These are phyloP conservation scores for Sycobia sp. DNA, from an alignment of 1,140 invertebrate genomes.

Conservation along the genomic window DNA sequence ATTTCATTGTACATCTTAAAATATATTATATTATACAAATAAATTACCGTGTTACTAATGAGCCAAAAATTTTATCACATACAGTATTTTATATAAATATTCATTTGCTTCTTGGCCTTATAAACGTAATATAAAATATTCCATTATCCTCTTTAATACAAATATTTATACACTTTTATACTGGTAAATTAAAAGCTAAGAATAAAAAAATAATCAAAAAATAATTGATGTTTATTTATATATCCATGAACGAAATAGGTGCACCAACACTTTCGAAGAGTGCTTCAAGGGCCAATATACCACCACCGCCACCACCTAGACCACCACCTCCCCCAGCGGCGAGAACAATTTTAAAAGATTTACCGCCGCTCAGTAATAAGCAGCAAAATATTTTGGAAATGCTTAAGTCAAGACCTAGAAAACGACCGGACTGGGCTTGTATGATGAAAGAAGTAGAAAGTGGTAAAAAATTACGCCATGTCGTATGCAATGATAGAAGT, in stretches of 20 bases:
- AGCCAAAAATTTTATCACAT: too few relatives aligned
- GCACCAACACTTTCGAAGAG: conserved; percentile 59
- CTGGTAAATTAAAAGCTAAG: too few relatives aligned
- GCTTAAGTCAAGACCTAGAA: conserved; percentile 74
- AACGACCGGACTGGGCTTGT: conserved; percentile 82
- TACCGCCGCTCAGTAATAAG: conserved; percentile 58
- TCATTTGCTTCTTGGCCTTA: too few relatives aligned
- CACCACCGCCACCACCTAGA: conserved; percentile 70
- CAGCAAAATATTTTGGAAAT: conserved; percentile 69
- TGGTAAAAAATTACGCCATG: conserved; percentile 77
- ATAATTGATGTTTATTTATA: too few relatives aligned
- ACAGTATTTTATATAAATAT: too few relatives aligned
- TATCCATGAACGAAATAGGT: conserved; percentile 41
- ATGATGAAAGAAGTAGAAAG: conserved; percentile 90
- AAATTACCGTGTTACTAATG: too few relatives aligned
- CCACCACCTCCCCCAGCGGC: conserved; percentile 73
- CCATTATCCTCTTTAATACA: too few relatives aligned
- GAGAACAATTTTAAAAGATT: conserved; percentile 56
- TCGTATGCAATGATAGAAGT: conserved; percentile 82
- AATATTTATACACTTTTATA: too few relatives aligned
- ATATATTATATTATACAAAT: too few relatives aligned
- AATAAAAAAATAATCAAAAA: too few relatives aligned
- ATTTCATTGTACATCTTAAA: too few relatives aligned
- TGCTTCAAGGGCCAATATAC: conserved; percentile 56
- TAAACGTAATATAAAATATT: too few relatives aligned